These are phyloP conservation scores for Antedon mediterranea DNA, from an alignment of 53 echinoderm and acorn worm genomes.

Conservation along the genomic window DNA sequence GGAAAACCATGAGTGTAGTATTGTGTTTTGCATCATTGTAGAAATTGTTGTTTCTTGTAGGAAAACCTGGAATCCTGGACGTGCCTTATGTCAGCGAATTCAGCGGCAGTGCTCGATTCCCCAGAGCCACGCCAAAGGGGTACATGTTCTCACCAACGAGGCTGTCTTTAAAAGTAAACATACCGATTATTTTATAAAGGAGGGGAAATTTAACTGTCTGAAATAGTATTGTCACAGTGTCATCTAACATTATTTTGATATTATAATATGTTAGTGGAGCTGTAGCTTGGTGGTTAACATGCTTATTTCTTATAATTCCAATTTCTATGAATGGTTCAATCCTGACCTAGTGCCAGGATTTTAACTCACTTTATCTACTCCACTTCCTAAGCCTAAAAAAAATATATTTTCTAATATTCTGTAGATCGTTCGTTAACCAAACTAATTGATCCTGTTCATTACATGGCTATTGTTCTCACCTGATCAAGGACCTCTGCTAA, in stretches of 20 bases:
- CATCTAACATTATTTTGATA: not conserved
- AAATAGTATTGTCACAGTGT: not conserved
- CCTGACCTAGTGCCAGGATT: not conserved
- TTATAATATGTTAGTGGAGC: too few relatives aligned
- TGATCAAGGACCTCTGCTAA: too few relatives aligned
- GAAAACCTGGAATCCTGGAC: constrained; percentile 91
- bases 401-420: not conserved
- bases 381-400: not conserved
- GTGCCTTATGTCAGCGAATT: constrained; percentile 50
- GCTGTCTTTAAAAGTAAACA: constrained; percentile 89
- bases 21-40: too few relatives aligned
- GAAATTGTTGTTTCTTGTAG: constrained; percentile 11
- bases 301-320: too few relatives aligned
- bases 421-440: constrained; percentile 63
- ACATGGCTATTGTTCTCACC: constrained; percentile 63
- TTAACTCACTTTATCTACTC: not conserved
- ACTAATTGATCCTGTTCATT: constrained; percentile 71
- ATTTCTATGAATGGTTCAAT: too few relatives aligned
- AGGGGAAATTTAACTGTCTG: not conserved
- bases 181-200: too few relatives aligned
- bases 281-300: too few relatives aligned
- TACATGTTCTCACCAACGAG: constrained; percentile 81
- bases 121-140: constrained; percentile 52
- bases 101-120: constrained; percentile 71
- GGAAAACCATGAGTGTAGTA: too few relatives aligned